Conservation (phyloP, 2,888 invertebrate genomes). For the Eupsilia transversa region DNA sequence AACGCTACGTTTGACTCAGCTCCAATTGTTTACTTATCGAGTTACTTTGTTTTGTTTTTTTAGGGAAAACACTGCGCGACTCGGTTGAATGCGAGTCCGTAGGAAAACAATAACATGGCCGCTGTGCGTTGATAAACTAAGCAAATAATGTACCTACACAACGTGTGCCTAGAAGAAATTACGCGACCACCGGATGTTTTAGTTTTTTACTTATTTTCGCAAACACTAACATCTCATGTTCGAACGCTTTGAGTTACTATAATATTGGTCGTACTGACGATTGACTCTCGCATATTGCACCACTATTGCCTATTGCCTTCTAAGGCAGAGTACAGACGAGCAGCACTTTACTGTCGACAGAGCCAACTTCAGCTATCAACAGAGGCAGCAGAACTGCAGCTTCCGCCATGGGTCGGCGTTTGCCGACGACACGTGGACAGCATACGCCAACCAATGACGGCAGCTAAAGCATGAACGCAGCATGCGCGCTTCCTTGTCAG, state of each 20-base stretch:
- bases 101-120: constrained; percentile 69
- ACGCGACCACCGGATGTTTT: constrained; percentile 53
- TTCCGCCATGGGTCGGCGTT: no score
- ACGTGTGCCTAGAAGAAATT: constrained; percentile 53
- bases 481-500: no score
- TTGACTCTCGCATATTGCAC: not conserved
- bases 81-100: constrained; percentile 66
- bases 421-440: no score
- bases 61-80: constrained; percentile 76
- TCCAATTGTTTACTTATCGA: constrained; percentile 77
- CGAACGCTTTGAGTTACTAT: not conserved
- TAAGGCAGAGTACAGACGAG: no score
- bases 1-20: constrained; percentile 72
- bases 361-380: no score
- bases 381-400: no score
- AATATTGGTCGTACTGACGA: not conserved
- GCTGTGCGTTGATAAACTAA: constrained; percentile 63
- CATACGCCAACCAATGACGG: no score
- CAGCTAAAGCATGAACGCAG: no score
- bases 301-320: no score
- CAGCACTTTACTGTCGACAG: no score
- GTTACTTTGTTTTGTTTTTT: constrained; percentile 83
- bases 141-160: constrained; percentile 60
- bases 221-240: constrained; percentile 40
- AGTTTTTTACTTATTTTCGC: constrained; percentile 46